These are phyloP conservation scores for Toxotes jaculatrix DNA, from an alignment of 2,113 vertebrate species.

Conservation along the genomic window DNA sequence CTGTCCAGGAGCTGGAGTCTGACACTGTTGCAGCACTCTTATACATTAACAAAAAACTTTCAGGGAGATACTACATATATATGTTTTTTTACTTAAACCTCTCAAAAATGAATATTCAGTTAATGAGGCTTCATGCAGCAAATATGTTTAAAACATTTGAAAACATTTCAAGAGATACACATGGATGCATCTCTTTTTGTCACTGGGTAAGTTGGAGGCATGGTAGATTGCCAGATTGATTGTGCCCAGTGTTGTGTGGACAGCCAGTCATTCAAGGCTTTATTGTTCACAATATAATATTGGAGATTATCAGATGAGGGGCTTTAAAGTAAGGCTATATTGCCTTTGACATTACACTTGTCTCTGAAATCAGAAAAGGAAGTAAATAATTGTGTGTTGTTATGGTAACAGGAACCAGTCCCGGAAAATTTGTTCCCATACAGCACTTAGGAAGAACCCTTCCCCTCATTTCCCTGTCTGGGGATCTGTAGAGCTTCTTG, in stretches of 20 bases:
- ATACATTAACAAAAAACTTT: neutral
- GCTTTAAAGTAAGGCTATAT: slow-evolving; percentile 19
- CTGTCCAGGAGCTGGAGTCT: neutral
- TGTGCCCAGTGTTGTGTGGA: neutral
- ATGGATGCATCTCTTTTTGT: neutral
- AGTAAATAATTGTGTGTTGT: slow-evolving; percentile 85
- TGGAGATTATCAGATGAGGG: neutral
- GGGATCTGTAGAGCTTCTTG: slow-evolving; percentile 63
- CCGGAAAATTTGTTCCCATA: slow-evolving; percentile 67
- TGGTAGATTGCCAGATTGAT: neutral
- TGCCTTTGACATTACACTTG: slow-evolving; percentile 43
- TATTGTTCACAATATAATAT: neutral
- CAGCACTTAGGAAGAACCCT: slow-evolving; percentile 57
- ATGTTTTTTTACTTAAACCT: neutral
- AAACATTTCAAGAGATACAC: neutral
- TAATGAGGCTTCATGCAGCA: neutral
- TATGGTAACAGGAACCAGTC: slow-evolving; percentile 79
- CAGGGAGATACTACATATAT: neutral
- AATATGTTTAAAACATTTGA: neutral
- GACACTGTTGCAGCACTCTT: slow-evolving; percentile 2
- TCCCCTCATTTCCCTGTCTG: slow-evolving; percentile 64
- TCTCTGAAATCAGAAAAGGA: slow-evolving; percentile 73
- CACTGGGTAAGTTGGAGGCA: neutral
- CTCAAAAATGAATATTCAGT: neutral
- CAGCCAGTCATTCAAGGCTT: slow-evolving; percentile 1